Evolutionary conservation across 2,888 invertebrate species (phyloP).

Genomic region (Merodon equestris): DNA sequence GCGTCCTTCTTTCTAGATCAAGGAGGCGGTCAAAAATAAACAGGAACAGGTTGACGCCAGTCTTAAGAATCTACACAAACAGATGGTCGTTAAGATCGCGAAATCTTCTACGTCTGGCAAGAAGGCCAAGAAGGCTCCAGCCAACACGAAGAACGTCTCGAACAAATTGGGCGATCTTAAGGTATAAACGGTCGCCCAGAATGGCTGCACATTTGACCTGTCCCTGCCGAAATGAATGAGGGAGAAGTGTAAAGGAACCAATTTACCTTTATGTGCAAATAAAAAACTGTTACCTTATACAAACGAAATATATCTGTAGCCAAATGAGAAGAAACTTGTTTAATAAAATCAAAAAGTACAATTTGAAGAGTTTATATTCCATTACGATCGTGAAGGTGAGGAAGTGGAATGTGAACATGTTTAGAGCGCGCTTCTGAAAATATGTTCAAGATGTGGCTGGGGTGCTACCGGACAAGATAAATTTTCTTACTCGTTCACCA

Average conservation of each 20-base stretch:
- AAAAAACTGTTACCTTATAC: slow-evolving; percentile 30
- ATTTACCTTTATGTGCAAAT: slow-evolving; percentile 39
- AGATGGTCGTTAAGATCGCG: slow-evolving; percentile 77
- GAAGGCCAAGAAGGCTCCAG: slow-evolving; percentile 73
- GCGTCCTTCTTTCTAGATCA: slow-evolving; percentile 73
- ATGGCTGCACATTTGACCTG: not conserved
- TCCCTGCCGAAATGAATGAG: not conserved
- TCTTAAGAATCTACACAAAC: slow-evolving; percentile 77
- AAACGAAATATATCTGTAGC: slow-evolving; percentile 35
- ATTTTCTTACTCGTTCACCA: too few species aligned
- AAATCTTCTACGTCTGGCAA: slow-evolving; percentile 69
- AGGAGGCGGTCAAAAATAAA: slow-evolving; percentile 75
- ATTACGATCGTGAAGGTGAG: too few species aligned
- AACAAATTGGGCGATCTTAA: slow-evolving; percentile 51
- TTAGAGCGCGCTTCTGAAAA: too few species aligned
- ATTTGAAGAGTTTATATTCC: too few species aligned
- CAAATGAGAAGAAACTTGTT: slow-evolving; percentile 32
- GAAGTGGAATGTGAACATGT: too few species aligned
- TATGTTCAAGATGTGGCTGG: too few species aligned
- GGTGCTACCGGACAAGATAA: too few species aligned
- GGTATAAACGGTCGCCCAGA: slow-evolving; percentile 15
- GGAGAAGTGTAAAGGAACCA: slow-evolving; percentile 23
- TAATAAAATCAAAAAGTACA: slow-evolving; percentile 55
- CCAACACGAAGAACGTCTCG: slow-evolving; percentile 74
- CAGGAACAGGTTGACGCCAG: slow-evolving; percentile 76